Conservation (phyloP, 2,888 invertebrate genomes). For the Agrotis ipsilon region DNA sequence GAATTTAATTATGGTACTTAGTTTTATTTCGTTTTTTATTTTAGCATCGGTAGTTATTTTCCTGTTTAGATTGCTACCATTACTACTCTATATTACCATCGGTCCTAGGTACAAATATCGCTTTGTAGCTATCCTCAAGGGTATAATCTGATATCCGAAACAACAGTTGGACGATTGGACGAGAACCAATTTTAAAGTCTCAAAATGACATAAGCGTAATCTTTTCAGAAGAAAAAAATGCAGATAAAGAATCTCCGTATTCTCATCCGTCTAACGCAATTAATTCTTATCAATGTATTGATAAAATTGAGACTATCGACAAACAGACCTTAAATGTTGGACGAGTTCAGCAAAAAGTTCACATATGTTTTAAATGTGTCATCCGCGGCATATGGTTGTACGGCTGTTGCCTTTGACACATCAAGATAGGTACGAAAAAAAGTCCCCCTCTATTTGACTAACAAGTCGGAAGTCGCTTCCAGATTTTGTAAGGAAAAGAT, state of each 20-base stretch:
- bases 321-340: constrained; percentile 66
- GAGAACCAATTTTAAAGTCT: background rate
- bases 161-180: background rate
- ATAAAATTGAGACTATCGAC: constrained; percentile 70
- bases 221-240: constrained; percentile 22
- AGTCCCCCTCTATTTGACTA: constrained; percentile 73
- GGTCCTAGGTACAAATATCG: background rate
- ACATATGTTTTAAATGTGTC: constrained; percentile 82
- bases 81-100: no score
- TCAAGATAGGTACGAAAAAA: constrained; percentile 65
- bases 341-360: constrained; percentile 72
- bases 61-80: constrained; percentile 25
- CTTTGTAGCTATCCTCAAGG: background rate
- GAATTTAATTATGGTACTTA: constrained; percentile 59
- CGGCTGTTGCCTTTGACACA: constrained; percentile 65
- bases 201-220: background rate
- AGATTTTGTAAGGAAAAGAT: constrained; percentile 66
- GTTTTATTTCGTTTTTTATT: constrained; percentile 40
- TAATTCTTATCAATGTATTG: constrained; percentile 70
- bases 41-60: constrained; percentile 30
- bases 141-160: background rate
- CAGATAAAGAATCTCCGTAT: constrained; percentile 31
- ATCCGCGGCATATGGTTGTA: constrained; percentile 76
- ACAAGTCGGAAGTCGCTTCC: constrained; percentile 75
- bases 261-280: constrained; percentile 51